Evolutionary conservation across 2,797 vertebrate genomes (phyloP).

Genomic region (Sparidentex hasta): DNA sequence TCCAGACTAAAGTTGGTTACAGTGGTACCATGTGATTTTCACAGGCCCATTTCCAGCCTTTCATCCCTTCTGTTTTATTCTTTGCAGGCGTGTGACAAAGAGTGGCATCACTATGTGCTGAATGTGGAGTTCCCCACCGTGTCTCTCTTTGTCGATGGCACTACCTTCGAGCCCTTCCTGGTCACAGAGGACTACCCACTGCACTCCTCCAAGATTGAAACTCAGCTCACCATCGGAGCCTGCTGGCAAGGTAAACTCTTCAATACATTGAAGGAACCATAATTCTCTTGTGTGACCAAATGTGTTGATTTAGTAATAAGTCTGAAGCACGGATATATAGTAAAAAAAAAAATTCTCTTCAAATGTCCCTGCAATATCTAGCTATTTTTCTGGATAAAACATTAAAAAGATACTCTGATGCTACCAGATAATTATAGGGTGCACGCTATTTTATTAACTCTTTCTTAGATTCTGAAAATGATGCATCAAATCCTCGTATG

Average conservation of each 20-base stretch:
- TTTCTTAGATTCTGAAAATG: slow-evolving; percentile 40
- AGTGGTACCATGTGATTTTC: background rate
- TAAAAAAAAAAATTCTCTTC: background rate
- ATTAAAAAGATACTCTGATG: background rate
- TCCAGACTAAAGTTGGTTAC: background rate
- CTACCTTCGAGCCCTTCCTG: slow-evolving; percentile 93
- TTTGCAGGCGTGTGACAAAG: slow-evolving; percentile 94
- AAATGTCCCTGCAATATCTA: background rate
- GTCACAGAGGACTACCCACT: slow-evolving; percentile 97
- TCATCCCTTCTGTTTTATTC: background rate
- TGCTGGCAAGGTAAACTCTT: slow-evolving; percentile 95
- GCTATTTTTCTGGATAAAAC: background rate
- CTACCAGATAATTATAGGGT: background rate
- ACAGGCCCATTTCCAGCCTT: background rate
- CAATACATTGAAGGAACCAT: background rate
- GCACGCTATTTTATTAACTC: slow-evolving; percentile 45
- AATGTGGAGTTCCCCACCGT: slow-evolving; percentile 92
- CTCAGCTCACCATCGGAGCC: slow-evolving; percentile 95
- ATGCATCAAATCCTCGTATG: slow-evolving; percentile 51
- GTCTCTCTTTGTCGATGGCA: slow-evolving; percentile 93
- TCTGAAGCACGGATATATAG: background rate
- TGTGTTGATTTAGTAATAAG: background rate
- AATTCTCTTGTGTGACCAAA: background rate
- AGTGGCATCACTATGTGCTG: slow-evolving; percentile 98
- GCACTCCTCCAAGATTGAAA: slow-evolving; percentile 91